A percentile compares a stretch with the other conserved stretches of the same genome.
Evolutionary conservation across 2,797 vertebrate genomes (phyloP).

Genomic region (Sebastes vulpes): DNA sequence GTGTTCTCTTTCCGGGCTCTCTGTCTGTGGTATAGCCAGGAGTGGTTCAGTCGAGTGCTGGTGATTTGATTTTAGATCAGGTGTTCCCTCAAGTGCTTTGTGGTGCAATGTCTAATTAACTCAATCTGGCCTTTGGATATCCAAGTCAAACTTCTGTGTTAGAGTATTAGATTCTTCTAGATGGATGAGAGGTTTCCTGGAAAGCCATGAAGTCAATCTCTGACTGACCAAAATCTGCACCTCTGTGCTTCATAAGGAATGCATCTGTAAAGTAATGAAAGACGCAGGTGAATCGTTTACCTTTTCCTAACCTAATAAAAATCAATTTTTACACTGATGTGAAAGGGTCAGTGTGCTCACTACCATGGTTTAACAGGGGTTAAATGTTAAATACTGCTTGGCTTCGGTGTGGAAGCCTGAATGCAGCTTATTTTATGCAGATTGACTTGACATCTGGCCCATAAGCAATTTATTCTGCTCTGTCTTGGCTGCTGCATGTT

Average conservation of each 20-base stretch:
- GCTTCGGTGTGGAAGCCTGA: background rate
- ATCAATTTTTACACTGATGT: background rate
- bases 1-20: background rate
- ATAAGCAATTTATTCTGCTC: background rate
- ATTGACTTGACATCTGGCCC: background rate
- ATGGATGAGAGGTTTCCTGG: background rate
- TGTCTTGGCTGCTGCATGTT: background rate
- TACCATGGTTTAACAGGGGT: background rate
- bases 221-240: background rate
- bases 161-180: background rate
- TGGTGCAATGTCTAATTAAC: slow-evolving; percentile 34
- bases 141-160: background rate
- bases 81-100: slow-evolving; percentile 15
- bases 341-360: background rate
- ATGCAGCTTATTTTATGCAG: background rate
- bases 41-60: background rate
- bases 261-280: background rate
- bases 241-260: background rate
- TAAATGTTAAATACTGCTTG: background rate
- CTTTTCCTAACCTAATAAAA: background rate
- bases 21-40: slow-evolving; percentile 15
- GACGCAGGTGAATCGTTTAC: background rate
- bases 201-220: background rate
- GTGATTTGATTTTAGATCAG: slow-evolving; percentile 51
- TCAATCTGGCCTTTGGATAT: slow-evolving; percentile 38